Evolutionary conservation across 2,888 invertebrate genomes (phyloP), one percentile per base, ranked within the genome.

Genomic region (Diplolepis rosae): DNA sequence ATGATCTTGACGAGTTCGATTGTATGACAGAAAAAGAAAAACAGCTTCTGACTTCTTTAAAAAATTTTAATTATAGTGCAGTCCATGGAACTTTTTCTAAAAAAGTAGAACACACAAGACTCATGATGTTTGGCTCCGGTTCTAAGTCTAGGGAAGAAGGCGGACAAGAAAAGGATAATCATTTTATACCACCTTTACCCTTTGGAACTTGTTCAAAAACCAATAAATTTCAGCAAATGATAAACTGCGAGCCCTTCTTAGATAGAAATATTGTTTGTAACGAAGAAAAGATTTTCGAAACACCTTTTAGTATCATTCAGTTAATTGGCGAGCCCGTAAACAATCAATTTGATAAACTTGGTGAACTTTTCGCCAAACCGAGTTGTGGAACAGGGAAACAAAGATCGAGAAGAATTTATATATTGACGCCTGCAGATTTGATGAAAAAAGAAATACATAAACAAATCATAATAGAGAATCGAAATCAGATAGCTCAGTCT

Each of bases 101-200:
- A 0, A 66, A 54, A 1, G 50, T 76, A 1, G 83, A 85, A 66
- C 13, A 72, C 2, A 54, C 77, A 7, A 77, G 83, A 24, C 42
- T 42, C 11, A 69, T 65, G 32, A 86, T 87, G 84, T 87, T 85
- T 67, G 82, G 82, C 1, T 4, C 11, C 0, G n/a, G 51, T 13
- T 24, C 2, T 2, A 2, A 24, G 27, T 2, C n/a, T 48, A 22
- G 18, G 9, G 18, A 22, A 22, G 9, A 42, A 15, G 42, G 15
- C 5, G 15, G 6, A 5, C n/a, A 2, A 6, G 42, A 22, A 4
- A 9, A 68, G 13, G 30, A 71, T 13, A 42, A 42, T 1, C 77
- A 66, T 18, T 86, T 82, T 51, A 70, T 83, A 69, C 84, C 86
- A n/a, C 82, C 85, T 9, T 66, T 77, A 32, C 85, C 85, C 0